Conservation (phyloP, 1,140 invertebrate species). For the Danaus plexippus region DNA sequence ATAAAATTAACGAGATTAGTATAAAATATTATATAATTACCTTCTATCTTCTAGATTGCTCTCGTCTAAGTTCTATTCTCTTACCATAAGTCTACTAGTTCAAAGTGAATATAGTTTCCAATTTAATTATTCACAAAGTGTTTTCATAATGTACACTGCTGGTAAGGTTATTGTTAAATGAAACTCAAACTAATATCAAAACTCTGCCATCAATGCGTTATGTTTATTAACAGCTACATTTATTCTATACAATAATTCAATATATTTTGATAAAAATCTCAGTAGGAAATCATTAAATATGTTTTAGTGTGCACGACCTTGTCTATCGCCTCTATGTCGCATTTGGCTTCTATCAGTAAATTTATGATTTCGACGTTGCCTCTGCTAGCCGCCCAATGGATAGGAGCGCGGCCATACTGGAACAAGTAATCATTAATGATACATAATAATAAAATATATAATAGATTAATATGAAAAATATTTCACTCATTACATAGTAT, state of each 20-base stretch:
- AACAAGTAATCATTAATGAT: slow-evolving; percentile 27
- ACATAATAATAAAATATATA: background rate
- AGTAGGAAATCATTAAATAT: slow-evolving; percentile 1
- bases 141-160: too few relatives aligned
- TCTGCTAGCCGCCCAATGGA: slow-evolving; percentile 83
- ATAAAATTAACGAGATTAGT: slow-evolving; percentile 4
- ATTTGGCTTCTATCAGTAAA: slow-evolving; percentile 80
- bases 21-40: too few relatives aligned
- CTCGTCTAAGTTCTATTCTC: too few relatives aligned
- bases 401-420: slow-evolving; percentile 82
- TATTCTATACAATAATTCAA: background rate
- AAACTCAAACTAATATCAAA: too few relatives aligned
- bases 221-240: too few relatives aligned
- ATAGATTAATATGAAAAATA: background rate
- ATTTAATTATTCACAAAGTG: too few relatives aligned
- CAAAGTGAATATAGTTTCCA: too few relatives aligned
- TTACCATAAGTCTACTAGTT: too few relatives aligned
- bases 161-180: too few relatives aligned
- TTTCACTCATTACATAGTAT: background rate
- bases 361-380: slow-evolving; percentile 83
- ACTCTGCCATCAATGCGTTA: too few relatives aligned
- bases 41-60: too few relatives aligned
- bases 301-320: slow-evolving; percentile 69
- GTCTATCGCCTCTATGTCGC: slow-evolving; percentile 83
- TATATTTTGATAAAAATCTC: background rate